A percentile compares a stretch with the other conserved stretches of the same genome.
Evolutionary conservation across 2,888 invertebrate species (phyloP).

Genomic region (Caenorhabditis parvicauda): DNA sequence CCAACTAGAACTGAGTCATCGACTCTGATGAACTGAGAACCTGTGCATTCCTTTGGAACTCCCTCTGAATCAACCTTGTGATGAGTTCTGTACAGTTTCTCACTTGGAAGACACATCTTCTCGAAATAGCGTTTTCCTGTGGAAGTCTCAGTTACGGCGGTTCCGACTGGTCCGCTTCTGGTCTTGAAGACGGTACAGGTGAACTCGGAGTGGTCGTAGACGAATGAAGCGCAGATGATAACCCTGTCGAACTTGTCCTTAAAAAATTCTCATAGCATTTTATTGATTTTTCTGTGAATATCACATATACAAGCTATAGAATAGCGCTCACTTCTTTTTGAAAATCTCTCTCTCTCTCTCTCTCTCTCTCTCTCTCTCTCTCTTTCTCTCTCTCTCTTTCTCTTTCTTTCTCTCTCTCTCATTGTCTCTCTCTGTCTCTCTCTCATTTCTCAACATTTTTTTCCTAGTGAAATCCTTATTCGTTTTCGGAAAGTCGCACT

Average conservation of each 20-base stretch:
- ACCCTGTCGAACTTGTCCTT: conserved; percentile 40
- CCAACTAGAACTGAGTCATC: conserved; percentile 59
- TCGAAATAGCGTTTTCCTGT: conserved; percentile 55
- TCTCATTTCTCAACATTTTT: not conserved
- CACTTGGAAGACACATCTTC: conserved; percentile 57
- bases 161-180: conserved; percentile 44
- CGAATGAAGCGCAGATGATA: conserved; percentile 49
- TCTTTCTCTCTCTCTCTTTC: no score
- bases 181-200: conserved; percentile 46
- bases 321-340: not conserved
- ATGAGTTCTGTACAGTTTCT: conserved; percentile 6
- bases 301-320: no score
- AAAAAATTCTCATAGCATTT: not conserved
- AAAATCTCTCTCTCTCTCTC: no score
- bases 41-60: conserved; percentile 41
- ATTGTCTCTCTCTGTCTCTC: no score
- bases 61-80: conserved; percentile 31
- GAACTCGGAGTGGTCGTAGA: conserved; percentile 49
- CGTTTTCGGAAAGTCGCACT: no score
- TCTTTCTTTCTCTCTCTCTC: no score
- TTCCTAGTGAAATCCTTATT: not conserved
- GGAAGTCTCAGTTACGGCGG: conserved; percentile 14
- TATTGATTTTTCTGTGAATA: not conserved
- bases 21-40: conserved; percentile 52
- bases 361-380: no score